phyloP scores from a whole-genome alignment of 2,113 vertebrate genomes.

The Pelecanoides urinatrix region DNA sequence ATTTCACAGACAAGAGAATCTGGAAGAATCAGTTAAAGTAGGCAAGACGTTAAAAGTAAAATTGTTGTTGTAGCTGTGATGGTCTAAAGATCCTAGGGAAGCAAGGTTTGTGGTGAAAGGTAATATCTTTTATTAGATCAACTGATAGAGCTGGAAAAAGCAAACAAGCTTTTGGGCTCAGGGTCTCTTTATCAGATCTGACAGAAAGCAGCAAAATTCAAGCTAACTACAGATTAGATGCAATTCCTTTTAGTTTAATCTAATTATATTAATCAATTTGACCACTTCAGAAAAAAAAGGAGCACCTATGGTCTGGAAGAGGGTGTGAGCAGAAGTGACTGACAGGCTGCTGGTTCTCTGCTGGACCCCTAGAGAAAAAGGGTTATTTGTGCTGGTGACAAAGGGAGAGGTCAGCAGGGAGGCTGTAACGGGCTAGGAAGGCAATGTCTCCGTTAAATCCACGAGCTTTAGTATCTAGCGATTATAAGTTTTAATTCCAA shows the following conservation, averaged over 20 bases:
- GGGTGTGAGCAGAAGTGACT: background rate
- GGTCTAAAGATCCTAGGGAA: conserved; percentile 2
- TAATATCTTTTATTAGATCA: conserved; percentile 48
- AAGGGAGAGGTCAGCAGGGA: background rate
- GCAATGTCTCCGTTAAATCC: background rate
- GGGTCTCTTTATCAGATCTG: conserved; percentile 28
- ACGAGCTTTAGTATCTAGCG: background rate
- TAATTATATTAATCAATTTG: conserved; percentile 42
- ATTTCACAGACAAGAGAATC: conserved; percentile 5
- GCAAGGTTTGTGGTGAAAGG: conserved; percentile 21
- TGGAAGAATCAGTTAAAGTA: background rate
- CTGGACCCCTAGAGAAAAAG: background rate
- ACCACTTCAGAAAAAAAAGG: background rate
- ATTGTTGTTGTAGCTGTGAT: background rate
- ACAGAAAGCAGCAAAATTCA: conserved; percentile 45
- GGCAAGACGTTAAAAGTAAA: background rate
- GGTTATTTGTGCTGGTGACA: background rate
- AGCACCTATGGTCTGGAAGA: background rate
- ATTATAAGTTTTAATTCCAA: background rate
- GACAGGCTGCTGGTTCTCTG: background rate
- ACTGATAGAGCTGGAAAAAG: conserved; percentile 22
- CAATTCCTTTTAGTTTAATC: conserved; percentile 45
- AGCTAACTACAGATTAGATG: conserved; percentile 20
- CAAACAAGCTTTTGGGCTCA: conserved; percentile 15
- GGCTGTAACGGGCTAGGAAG: background rate